Base-by-base conservation (phyloP, 2,888 invertebrate species). In the Colletes collaris region DNA sequence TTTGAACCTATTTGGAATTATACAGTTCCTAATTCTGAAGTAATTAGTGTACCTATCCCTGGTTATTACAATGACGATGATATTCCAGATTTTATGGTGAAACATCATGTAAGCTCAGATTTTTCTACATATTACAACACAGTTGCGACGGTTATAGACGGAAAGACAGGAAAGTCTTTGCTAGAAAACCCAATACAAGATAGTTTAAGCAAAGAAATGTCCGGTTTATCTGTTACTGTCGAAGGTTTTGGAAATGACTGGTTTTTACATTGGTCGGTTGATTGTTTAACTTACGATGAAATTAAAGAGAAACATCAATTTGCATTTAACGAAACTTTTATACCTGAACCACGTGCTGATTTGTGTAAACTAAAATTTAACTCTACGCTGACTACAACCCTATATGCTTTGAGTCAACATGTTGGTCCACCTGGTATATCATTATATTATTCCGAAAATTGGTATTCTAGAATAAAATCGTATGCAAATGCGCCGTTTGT, bases 31-130 rank as follows among this genome's bases (percentile, higher is more conserved):
- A 92, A 93, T 88, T 95, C 96, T 6, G 96, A 97, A 92, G 95
- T 96, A 11, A 96, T 96, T 87, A 96, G 96, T 87, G 95, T 96
- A 65, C 97, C 97, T 55, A 95, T 96, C 11, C 96, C 96, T 1
- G 97, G 96, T 0, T 97, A 95, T 92, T 97, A 96, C 89, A 96
- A 97, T 90, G 95, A 95, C 83, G 97, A 97, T 89, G 94, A 95
- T 84, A 92, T 96, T 6, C 96, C 97, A 0, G 97, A 97, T 92
- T 96, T 97, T 89, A 94, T 97, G 93, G 94, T 97, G 0, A 96
- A 96, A 86, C 96, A 94, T 88, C 94, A 95, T 72, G 92, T 95
- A 50, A 96, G 96, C 0, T 95, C 96, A 0, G 96, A 95, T 10
- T 96, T 95, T 92, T 96, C 96, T 0, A 93, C 96, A 0, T 96